A percentile compares a stretch with the other conserved stretches of the same genome.
These are phyloP conservation scores for Leucania comma DNA, from an alignment of 2,888 invertebrate species.

Conservation along the genomic window DNA sequence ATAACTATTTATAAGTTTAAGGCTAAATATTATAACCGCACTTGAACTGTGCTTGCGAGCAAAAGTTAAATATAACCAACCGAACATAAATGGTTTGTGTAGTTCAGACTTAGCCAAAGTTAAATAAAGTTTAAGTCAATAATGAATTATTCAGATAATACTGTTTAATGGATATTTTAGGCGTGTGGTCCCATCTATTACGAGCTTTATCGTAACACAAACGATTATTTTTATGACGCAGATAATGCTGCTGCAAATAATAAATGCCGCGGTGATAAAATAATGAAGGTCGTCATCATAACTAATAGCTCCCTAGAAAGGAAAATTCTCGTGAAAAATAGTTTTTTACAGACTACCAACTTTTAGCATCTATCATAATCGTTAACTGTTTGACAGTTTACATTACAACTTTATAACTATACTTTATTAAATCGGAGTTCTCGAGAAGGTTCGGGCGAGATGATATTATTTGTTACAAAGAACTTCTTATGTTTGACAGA, in stretches of 20 bases:
- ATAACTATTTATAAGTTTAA: conserved; percentile 46
- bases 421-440: neutral
- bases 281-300: neutral
- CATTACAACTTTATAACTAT: neutral
- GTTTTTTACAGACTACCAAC: neutral
- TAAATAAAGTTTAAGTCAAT: conserved; percentile 42
- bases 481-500: neutral
- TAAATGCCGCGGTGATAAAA: neutral
- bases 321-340: neutral
- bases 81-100: conserved; percentile 24
- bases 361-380: conserved; percentile 23
- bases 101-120: conserved; percentile 27
- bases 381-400: conserved; percentile 1
- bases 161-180: conserved; percentile 36
- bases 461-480: neutral
- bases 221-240: conserved; percentile 1
- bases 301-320: neutral
- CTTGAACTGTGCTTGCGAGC: conserved; percentile 52
- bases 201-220: neutral
- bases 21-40: conserved; percentile 57
- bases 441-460: neutral
- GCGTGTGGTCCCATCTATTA: conserved; percentile 6
- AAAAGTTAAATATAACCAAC: conserved; percentile 42
- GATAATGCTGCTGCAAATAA: neutral
- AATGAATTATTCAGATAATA: conserved; percentile 20